phyloP scores from a whole-genome alignment of 1,140 invertebrate genomes.

The Drosophila yakuba region DNA sequence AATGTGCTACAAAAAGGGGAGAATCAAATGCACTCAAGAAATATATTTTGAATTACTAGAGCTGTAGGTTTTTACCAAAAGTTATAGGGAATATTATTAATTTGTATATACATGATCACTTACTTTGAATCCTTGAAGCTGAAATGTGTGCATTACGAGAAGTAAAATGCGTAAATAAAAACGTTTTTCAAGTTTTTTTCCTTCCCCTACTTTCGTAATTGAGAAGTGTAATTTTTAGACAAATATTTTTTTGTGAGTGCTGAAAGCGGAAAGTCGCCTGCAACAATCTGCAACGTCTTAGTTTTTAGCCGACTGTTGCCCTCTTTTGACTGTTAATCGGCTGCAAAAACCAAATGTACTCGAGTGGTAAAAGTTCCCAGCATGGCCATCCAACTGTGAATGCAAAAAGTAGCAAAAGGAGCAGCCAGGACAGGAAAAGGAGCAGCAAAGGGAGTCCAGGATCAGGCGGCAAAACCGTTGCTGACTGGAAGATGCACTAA shows the following conservation, averaged over 20 bases:
- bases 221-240: neutral
- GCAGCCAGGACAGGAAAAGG: constrained; percentile 1
- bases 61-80: too few species aligned
- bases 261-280: neutral
- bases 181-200: neutral
- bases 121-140: too few species aligned
- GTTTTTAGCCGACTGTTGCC: constrained; percentile 42
- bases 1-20: neutral
- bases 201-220: too few species aligned
- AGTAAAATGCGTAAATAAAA: neutral
- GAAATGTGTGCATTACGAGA: too few species aligned
- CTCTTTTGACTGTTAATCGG: constrained; percentile 65
- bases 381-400: constrained; percentile 55
- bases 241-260: constrained; percentile 4
- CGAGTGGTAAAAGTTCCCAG: constrained; percentile 67
- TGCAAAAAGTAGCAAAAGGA: constrained; percentile 58
- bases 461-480: constrained; percentile 27
- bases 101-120: too few species aligned
- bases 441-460: constrained; percentile 2
- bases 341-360: constrained; percentile 75
- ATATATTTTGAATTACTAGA: too few species aligned
- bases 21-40: constrained; percentile 9
- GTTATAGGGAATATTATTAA: neutral
- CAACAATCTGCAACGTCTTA: constrained; percentile 43
- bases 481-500: constrained; percentile 38